These are phyloP conservation scores for Ctenosaura bakeri DNA, from an alignment of 2,797 vertebrate genomes.

Conservation along the genomic window DNA sequence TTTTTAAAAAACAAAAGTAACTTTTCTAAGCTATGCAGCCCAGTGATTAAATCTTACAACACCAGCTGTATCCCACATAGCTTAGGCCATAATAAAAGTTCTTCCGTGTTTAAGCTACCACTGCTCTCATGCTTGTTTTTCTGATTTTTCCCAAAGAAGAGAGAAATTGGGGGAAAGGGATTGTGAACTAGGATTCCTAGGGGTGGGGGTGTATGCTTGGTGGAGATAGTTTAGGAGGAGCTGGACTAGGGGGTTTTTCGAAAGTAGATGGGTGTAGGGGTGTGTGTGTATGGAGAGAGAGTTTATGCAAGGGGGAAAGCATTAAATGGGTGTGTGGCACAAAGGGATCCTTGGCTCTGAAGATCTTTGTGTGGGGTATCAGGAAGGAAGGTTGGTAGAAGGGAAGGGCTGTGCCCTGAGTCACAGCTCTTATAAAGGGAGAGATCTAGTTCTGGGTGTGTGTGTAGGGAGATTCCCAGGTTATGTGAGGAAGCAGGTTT, in stretches of 20 bases:
- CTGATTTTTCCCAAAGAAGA: not conserved
- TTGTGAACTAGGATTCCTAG: not conserved
- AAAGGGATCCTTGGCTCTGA: not conserved
- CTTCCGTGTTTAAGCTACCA: too few relatives aligned
- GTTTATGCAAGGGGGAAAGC: not conserved
- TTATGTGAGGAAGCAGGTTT: not conserved
- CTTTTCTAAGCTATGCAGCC: too few relatives aligned
- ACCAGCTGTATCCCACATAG: too few relatives aligned
- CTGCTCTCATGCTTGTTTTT: too few relatives aligned
- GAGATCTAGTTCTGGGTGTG: not conserved
- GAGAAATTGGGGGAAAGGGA: not conserved
- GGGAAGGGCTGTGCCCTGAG: not conserved
- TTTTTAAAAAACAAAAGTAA: too few relatives aligned
- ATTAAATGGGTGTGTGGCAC: not conserved
- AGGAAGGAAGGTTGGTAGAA: too few relatives aligned
- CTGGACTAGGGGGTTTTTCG: too few relatives aligned
- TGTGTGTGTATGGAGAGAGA: accelerated
- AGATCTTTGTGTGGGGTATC: not conserved
- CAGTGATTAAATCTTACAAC: too few relatives aligned
- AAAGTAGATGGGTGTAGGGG: not conserved
- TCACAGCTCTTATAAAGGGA: not conserved
- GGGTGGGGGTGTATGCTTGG: too few relatives aligned
- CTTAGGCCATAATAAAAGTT: too few relatives aligned
- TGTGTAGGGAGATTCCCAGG: not conserved
- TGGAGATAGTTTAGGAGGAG: too few relatives aligned